These are phyloP conservation scores for Cephus pulcher DNA, from an alignment of 2,888 invertebrate genomes.

Conservation along the genomic window DNA sequence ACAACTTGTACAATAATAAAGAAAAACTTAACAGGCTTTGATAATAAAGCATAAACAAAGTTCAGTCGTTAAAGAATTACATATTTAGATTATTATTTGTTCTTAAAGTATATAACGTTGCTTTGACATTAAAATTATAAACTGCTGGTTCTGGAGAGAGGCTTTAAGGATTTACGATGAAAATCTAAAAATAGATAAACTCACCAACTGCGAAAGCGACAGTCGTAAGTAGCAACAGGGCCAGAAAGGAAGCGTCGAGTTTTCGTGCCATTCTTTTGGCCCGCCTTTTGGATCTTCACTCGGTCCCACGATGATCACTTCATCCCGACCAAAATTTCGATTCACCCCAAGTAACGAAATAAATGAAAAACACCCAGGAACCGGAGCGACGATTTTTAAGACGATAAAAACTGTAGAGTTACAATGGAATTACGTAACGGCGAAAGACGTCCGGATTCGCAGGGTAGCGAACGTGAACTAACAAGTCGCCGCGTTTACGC, in stretches of 20 bases:
- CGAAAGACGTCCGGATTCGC: neutral
- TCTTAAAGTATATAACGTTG: neutral
- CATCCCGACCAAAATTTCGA: neutral
- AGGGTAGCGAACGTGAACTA: constrained; percentile 2
- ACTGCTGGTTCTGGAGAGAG: neutral
- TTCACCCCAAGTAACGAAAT: neutral
- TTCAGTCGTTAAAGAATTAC: neutral
- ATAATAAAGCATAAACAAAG: neutral
- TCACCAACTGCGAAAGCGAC: constrained; percentile 36
- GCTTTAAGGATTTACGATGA: neutral
- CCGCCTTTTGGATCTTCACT: neutral
- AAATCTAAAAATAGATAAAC: constrained; percentile 14
- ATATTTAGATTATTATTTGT: neutral
- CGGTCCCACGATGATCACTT: neutral
- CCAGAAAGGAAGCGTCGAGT: constrained; percentile 26
- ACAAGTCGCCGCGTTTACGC: constrained; percentile 4
- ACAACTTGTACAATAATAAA: neutral
- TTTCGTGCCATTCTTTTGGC: neutral
- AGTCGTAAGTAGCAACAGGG: constrained; percentile 37
- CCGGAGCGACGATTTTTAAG: neutral
- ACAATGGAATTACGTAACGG: neutral
- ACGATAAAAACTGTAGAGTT: neutral
- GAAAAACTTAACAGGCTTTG: neutral
- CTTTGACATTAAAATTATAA: neutral
- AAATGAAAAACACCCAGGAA: neutral